Evolutionary conservation across 2,113 vertebrate species (phyloP).

Genomic region (Salvelinus sp.): DNA sequence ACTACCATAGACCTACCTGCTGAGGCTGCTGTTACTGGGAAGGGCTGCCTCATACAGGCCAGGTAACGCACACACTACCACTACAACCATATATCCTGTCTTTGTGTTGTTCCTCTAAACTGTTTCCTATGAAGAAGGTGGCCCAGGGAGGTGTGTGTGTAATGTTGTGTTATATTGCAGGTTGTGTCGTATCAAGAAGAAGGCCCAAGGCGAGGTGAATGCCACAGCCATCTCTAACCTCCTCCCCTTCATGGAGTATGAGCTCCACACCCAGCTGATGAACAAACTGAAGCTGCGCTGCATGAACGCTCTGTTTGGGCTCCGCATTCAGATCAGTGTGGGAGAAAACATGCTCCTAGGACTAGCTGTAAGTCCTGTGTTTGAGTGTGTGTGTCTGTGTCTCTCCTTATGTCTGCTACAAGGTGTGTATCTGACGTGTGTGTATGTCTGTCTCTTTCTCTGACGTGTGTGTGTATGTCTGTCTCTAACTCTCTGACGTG

Average conservation of each 20-base stretch:
- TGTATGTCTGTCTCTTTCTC: not conserved
- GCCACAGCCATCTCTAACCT: slow-evolving; percentile 93
- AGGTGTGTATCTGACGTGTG: not conserved
- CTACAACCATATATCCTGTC: no score
- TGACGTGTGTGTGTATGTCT: not conserved
- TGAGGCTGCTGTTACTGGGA: slow-evolving; percentile 84
- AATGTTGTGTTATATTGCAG: slow-evolving; percentile 61
- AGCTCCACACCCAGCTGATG: slow-evolving; percentile 97
- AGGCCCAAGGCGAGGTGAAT: slow-evolving; percentile 95
- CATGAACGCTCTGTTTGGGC: slow-evolving; percentile 95
- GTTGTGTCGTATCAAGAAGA: slow-evolving; percentile 95
- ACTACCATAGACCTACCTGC: slow-evolving; percentile 88
- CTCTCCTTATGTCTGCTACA: not conserved
- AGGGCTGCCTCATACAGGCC: slow-evolving; percentile 93
- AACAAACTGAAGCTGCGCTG: slow-evolving; percentile 95
- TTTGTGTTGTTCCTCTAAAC: no score
- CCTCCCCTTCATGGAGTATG: slow-evolving; percentile 97
- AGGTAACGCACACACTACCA: slow-evolving; percentile 68
- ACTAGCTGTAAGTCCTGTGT: slow-evolving; percentile 84
- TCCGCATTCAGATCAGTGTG: slow-evolving; percentile 93
- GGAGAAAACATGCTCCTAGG: slow-evolving; percentile 97
- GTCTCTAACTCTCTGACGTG: not conserved
- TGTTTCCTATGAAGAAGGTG: no score
- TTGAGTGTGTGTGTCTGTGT: slow-evolving; percentile 2
- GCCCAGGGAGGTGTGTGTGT: not conserved